A percentile compares a stretch with the other conserved stretches of the same genome.
These are phyloP conservation scores for Glyphotaelius pellucidus DNA, from an alignment of 2,888 invertebrate species.

Conservation along the genomic window DNA sequence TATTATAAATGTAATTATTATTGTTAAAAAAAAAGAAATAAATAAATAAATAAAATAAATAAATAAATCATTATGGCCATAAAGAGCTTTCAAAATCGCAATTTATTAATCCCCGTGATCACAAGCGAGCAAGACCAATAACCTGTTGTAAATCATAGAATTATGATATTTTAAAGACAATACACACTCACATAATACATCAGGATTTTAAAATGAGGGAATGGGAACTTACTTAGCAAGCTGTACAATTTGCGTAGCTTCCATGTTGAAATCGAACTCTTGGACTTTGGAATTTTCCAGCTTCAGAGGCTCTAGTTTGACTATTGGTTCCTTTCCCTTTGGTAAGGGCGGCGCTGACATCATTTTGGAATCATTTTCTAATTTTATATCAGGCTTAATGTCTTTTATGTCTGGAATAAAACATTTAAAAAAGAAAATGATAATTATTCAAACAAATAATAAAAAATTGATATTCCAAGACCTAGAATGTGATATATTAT, in stretches of 20 bases:
- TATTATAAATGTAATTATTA: too few species aligned
- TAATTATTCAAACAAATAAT: background rate
- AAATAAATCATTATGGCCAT: too few species aligned
- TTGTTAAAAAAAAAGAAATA: too few species aligned
- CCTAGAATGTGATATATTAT: background rate
- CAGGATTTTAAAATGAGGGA: background rate
- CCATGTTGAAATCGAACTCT: slow-evolving; percentile 87
- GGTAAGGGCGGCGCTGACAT: slow-evolving; percentile 69
- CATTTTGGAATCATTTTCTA: slow-evolving; percentile 70
- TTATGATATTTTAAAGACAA: background rate
- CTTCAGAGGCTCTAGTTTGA: slow-evolving; percentile 81
- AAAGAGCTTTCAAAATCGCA: too few species aligned
- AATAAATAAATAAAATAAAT: too few species aligned
- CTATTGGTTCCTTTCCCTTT: slow-evolving; percentile 79
- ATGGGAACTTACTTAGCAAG: slow-evolving; percentile 82
- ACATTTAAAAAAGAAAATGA: background rate
- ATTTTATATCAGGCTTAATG: slow-evolving; percentile 68
- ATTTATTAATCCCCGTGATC: too few species aligned
- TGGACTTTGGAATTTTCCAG: slow-evolving; percentile 81
- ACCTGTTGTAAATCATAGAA: background rate
- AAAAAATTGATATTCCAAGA: background rate
- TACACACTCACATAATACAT: background rate
- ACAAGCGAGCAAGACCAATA: background rate
- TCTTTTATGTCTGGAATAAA: slow-evolving; percentile 53
- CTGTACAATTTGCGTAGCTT: slow-evolving; percentile 83